Conservation (phyloP, 2,888 invertebrate genomes). For the Eretmocerus hayati region DNA sequence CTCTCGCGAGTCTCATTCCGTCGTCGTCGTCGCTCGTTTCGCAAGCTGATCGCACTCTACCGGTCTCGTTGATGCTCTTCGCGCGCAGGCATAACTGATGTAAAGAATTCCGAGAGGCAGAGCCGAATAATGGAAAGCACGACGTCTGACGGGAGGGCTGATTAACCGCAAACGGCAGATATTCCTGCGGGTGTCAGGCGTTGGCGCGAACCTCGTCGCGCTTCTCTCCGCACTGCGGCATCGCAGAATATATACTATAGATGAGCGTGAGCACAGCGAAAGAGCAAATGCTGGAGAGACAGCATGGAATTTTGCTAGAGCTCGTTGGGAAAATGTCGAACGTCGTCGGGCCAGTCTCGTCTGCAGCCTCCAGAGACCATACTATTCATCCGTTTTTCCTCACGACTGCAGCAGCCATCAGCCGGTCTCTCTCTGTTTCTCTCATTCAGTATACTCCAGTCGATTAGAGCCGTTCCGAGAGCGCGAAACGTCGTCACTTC, state of each 20-base stretch:
- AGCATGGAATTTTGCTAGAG: conserved; percentile 20
- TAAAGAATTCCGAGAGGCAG: no score
- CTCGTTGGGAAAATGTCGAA: conserved; percentile 19
- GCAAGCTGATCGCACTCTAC: no score
- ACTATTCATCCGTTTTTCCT: conserved; percentile 27
- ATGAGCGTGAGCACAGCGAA: conserved; percentile 11
- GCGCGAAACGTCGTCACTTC: no score
- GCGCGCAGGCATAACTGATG: no score
- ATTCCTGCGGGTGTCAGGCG: conserved; percentile 10
- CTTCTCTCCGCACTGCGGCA: not conserved
- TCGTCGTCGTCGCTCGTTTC: no score
- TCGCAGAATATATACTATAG: conserved; percentile 1
- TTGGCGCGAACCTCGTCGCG: no score
- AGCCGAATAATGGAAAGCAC: conserved; percentile 24
- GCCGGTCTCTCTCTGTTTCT: conserved; percentile 13
- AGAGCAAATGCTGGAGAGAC: conserved; percentile 17
- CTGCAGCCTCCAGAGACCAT: no score
- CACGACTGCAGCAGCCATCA: no score
- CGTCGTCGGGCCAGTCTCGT: conserved; percentile 14
- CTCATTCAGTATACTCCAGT: not conserved
- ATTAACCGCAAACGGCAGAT: conserved; percentile 23
- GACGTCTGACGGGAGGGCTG: conserved; percentile 19
- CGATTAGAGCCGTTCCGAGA: not conserved
- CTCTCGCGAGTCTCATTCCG: no score
- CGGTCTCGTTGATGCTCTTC: no score